These are phyloP conservation scores for Andrena haemorrhoa DNA, from an alignment of 2,888 invertebrate genomes.

Conservation along the genomic window DNA sequence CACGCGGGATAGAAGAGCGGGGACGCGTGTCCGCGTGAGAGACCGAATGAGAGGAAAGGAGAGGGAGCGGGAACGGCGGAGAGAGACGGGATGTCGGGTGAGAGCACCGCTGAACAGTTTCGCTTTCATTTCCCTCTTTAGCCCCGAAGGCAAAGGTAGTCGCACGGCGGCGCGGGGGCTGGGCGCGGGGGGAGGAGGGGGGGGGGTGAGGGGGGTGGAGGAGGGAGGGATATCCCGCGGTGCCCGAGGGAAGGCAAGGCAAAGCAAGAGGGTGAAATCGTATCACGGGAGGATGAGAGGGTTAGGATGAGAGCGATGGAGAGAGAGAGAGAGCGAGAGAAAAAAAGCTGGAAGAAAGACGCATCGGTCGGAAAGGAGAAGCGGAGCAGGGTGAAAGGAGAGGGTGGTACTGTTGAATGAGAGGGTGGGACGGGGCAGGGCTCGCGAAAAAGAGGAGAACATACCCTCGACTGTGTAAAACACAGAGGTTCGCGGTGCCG, in stretches of 20 bases:
- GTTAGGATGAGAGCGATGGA: conserved; percentile 18
- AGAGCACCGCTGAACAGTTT: conserved; percentile 84
- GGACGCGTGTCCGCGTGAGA: conserved; percentile 58
- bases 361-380: conserved; percentile 52
- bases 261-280: conserved; percentile 59
- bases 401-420: conserved; percentile 65
- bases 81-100: conserved; percentile 71
- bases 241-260: conserved; percentile 66
- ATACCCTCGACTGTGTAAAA: conserved; percentile 78
- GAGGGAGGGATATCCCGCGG: conserved; percentile 37
- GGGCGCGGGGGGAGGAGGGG: conserved; percentile 49
- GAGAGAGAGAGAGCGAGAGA: conserved; percentile 27
- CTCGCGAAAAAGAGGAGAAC: conserved; percentile 73
- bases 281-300: conserved; percentile 59
- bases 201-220: neutral
- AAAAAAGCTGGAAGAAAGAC: conserved; percentile 43
- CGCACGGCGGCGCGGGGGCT: conserved; percentile 55
- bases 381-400: conserved; percentile 41
- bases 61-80: conserved; percentile 56
- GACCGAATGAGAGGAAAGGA: conserved; percentile 60
- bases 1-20: conserved; percentile 41
- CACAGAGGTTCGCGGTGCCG: conserved; percentile 73
- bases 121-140: conserved; percentile 84
- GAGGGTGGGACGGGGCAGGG: conserved; percentile 63
- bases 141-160: conserved; percentile 76